A percentile compares a stretch with the other conserved stretches of the same genome.
phyloP scores from a whole-genome alignment of 2,797 vertebrate species.

The Lagodon rhomboides region DNA sequence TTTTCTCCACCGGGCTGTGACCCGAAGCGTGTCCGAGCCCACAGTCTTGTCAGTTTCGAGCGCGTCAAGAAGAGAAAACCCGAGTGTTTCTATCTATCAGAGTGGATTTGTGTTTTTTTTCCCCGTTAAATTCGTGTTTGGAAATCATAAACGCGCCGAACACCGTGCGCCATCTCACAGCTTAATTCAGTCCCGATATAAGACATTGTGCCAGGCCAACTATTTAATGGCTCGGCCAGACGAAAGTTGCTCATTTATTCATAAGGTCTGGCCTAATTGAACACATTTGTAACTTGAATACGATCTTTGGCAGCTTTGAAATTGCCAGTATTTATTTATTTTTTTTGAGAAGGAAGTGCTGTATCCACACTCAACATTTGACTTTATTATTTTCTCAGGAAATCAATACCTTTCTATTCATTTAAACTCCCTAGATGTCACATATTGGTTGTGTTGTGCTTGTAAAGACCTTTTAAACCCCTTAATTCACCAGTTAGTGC shows the following conservation, averaged over 20 bases:
- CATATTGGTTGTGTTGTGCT: neutral
- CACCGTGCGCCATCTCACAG: neutral
- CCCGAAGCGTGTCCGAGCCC: slow-evolving; percentile 22
- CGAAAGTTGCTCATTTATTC: slow-evolving; percentile 72
- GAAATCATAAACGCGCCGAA: neutral
- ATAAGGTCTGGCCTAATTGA: slow-evolving; percentile 58
- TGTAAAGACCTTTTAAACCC: neutral
- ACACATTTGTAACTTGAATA: slow-evolving; percentile 45
- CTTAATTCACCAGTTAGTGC: neutral
- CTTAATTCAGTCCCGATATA: slow-evolving; percentile 25
- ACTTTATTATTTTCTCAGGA: too few relatives aligned
- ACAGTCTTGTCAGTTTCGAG: slow-evolving; percentile 37
- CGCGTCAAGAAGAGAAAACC: slow-evolving; percentile 11
- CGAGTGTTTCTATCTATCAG: neutral
- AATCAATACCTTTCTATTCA: too few relatives aligned
- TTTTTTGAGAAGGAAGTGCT: neutral
- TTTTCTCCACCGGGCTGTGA: slow-evolving; percentile 33
- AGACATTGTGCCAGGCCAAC: slow-evolving; percentile 36
- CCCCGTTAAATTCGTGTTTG: slow-evolving; percentile 9
- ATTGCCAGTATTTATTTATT: neutral
- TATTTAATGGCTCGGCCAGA: slow-evolving; percentile 49
- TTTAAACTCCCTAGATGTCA: too few relatives aligned
- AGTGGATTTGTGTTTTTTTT: slow-evolving; percentile 10
- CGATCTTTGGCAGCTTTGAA: slow-evolving; percentile 29
- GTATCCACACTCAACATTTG: neutral